Base-by-base conservation (phyloP, 2,797 vertebrate genomes). In the Ispidina lecontei region DNA sequence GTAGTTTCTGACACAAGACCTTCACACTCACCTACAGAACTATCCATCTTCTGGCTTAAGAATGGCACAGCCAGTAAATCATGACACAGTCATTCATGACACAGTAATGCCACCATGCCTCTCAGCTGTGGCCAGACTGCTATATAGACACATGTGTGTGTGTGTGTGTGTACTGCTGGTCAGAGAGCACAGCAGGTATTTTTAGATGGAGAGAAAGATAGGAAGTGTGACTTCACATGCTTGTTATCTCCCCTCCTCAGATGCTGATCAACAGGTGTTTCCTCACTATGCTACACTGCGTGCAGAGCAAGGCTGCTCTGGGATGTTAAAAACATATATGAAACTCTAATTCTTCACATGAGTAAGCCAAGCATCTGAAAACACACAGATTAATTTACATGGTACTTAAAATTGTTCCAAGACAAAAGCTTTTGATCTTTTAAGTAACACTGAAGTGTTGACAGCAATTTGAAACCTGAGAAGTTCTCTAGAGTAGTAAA, bases 221-320 rank as follows among this genome's bases (percentile, higher is more conserved):
- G 43, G 35, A 92, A 92, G 39, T 54, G 56, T 95, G 79, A 96
- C 51, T 91, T 83, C 56, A 85, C 39, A 73, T 15, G 33, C 77
- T 93, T 71, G 81, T 87, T 77, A 93, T 59, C 67, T 80, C 1
- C 1, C 8, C 74, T 74, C 67, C 87, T 91, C 71, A 73, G 55
- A 94, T 65, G 29, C 4, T 23, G 28, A 86, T 70, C 73, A 89
- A 77, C 67, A 92, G 86, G 55, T 75, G 65, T 56, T 65, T 70
- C 25, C 65, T 71, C 65, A 55, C 54, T 76, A n/a, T 46, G 49
- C 26, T 87, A 63, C 63, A 79, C 63, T 83, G 31, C 49, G 65
- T 37, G 65, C 91, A 94, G 17, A 90, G 46, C 54, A 81, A 58
- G 58, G 21, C 29, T 81, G 51, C 14, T n/a, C 62, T 74, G 26